These are phyloP conservation scores for Sebastes baramenuke DNA, from an alignment of 2,797 vertebrate genomes.

Conservation along the genomic window DNA sequence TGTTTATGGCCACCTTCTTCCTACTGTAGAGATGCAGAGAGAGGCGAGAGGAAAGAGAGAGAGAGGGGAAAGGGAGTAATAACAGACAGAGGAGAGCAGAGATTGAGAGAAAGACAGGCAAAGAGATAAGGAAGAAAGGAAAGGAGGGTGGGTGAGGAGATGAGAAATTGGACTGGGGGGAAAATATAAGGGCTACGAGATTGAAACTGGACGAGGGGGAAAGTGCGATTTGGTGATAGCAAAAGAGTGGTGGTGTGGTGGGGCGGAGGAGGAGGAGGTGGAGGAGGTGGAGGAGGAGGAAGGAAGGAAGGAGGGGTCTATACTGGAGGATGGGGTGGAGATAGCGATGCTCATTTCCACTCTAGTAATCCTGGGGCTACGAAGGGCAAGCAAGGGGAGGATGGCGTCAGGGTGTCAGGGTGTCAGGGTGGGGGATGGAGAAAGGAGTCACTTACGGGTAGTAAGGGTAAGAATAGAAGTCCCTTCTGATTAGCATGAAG, in stretches of 20 bases:
- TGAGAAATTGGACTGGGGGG: slow-evolving; percentile 60
- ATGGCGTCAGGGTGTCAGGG: slow-evolving; percentile 31
- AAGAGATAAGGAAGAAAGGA: slow-evolving; percentile 53
- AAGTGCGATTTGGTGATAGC: slow-evolving; percentile 55
- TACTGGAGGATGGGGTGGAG: slow-evolving; percentile 34
- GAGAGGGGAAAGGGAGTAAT: slow-evolving; percentile 15
- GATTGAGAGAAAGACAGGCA: slow-evolving; percentile 49
- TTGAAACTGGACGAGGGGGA: slow-evolving; percentile 52
- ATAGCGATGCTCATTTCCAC: slow-evolving; percentile 60
- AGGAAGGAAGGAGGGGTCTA: background rate
- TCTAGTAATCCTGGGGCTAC: slow-evolving; percentile 51
- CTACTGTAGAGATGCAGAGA: slow-evolving; percentile 70
- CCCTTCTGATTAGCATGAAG: slow-evolving; percentile 90
- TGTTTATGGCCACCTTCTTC: slow-evolving; percentile 92
- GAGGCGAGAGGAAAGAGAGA: slow-evolving; percentile 2
- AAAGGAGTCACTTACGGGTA: slow-evolving; percentile 91
- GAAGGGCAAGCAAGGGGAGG: slow-evolving; percentile 52
- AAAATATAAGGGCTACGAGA: slow-evolving; percentile 50
- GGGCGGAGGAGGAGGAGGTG: background rate
- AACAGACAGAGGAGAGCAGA: slow-evolving; percentile 38
- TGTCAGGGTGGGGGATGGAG: slow-evolving; percentile 27
- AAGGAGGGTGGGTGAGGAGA: slow-evolving; percentile 45
- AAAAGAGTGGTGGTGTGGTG: slow-evolving; percentile 18
- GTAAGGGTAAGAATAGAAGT: slow-evolving; percentile 95
- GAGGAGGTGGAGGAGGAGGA: background rate